Conservation (phyloP, 2,113 vertebrate species). For the Hystrix brachyura region DNA sequence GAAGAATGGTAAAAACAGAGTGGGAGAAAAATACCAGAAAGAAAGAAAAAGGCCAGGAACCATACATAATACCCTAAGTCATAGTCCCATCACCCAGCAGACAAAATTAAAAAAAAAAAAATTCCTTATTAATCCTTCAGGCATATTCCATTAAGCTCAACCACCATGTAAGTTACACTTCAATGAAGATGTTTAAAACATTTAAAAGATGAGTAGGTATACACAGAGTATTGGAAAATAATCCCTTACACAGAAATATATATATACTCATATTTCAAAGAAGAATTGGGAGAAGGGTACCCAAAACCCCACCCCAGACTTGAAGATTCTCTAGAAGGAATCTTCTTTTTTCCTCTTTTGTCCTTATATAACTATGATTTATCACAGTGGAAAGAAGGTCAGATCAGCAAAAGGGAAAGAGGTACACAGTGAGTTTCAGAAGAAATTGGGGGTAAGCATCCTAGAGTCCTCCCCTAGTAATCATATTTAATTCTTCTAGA, state of each 20-base stretch:
- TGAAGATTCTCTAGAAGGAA: not conserved
- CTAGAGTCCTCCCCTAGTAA: fast-evolving
- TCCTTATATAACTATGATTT: not conserved
- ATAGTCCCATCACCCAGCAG: not conserved
- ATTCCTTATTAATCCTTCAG: not conserved
- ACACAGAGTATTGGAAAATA: not conserved
- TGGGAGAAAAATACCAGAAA: not conserved
- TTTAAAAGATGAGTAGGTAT: not conserved
- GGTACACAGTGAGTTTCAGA: not conserved
- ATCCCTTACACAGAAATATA: not conserved
- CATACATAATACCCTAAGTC: not conserved
- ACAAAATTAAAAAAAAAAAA: not conserved
- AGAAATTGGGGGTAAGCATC: not conserved
- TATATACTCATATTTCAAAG: not conserved
- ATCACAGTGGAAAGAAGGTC: not conserved
- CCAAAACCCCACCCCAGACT: not conserved
- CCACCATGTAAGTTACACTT: not conserved
- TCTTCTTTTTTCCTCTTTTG: not conserved
- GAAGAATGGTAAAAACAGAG: not conserved
- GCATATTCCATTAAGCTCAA: not conserved
- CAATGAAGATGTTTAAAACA: not conserved
- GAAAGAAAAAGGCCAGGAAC: not conserved
- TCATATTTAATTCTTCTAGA: no score
- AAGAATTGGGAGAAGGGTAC: not conserved
- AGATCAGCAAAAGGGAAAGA: not conserved